Percentiles rank a stretch among this genome's conserved stretches.
Conservation (phyloP, 2,113 vertebrate species). For the Triplophysa tibetana region DNA sequence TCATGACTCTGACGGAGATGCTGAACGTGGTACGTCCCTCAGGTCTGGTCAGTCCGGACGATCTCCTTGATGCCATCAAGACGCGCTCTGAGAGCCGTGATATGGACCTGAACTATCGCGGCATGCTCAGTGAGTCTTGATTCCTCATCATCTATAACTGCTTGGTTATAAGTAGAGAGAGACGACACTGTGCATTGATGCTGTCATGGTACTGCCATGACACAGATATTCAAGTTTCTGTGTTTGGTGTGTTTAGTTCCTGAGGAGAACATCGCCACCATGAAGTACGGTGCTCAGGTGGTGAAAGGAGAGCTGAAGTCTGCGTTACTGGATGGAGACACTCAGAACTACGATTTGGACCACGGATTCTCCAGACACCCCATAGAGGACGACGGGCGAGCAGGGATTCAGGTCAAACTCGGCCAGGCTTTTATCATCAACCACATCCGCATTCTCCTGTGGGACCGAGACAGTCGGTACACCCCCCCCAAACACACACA, state of each 20-base stretch:
- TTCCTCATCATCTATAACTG: no score
- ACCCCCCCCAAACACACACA: no score
- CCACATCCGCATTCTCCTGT: constrained; percentile 90
- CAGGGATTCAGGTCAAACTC: constrained; percentile 92
- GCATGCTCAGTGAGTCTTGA: constrained; percentile 88
- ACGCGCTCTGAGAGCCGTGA: constrained; percentile 93
- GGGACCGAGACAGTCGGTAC: constrained; percentile 95
- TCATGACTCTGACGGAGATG: constrained; percentile 96
- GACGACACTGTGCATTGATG: no score
- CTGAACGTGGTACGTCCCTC: constrained; percentile 94
- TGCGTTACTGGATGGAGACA: constrained; percentile 93
- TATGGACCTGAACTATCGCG: constrained; percentile 98
- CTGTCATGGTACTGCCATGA: no score
- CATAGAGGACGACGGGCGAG: constrained; percentile 91
- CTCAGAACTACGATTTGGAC: constrained; percentile 97
- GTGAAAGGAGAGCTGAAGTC: constrained; percentile 97
- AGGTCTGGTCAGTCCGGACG: constrained; percentile 87
- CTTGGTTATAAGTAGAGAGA: no score
- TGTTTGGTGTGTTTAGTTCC: constrained; percentile 77
- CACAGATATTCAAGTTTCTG: no score
- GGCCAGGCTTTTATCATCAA: constrained; percentile 95
- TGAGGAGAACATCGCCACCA: constrained; percentile 97
- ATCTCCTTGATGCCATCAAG: constrained; percentile 97
- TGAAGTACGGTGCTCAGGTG: constrained; percentile 96
- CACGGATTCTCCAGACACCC: constrained; percentile 97